Conservation (phyloP, 2,797 vertebrate genomes). For the Hemibagrus guttatus region DNA sequence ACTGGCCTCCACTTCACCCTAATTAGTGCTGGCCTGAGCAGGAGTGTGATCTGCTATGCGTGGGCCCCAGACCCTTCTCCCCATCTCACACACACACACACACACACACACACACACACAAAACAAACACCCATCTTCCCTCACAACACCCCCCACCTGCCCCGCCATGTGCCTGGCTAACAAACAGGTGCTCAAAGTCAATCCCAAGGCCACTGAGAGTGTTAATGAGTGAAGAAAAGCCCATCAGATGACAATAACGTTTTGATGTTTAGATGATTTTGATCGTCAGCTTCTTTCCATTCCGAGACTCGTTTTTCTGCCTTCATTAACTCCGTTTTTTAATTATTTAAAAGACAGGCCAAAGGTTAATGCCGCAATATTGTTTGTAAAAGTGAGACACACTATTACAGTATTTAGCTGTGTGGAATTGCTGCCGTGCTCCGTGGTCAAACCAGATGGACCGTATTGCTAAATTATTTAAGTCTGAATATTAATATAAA, state of each 20-base stretch:
- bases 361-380: conserved; percentile 66
- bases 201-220: conserved; percentile 45
- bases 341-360: conserved; percentile 51
- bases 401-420: not conserved
- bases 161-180: conserved; percentile 52
- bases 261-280: conserved; percentile 10
- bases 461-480: conserved; percentile 93
- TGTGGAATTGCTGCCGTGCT: conserved; percentile 58
- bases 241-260: conserved; percentile 22
- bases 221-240: conserved; percentile 41
- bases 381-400: conserved; percentile 58
- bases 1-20: conserved; percentile 78
- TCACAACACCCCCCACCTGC: not conserved
- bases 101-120: conserved; percentile 39
- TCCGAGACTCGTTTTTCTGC: conserved; percentile 7
- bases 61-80: conserved; percentile 44
- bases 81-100: conserved; percentile 46
- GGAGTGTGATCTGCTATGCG: conserved; percentile 69
- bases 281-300: conserved; percentile 17
- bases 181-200: conserved; percentile 59
- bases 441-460: conserved; percentile 83
- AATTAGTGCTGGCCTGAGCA: conserved; percentile 79
- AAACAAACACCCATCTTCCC: conserved; percentile 19
- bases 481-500: conserved; percentile 99
- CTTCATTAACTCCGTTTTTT: conserved; percentile 36